Evolutionary conservation across 2,113 vertebrate species (phyloP).

Genomic region (Orientallactaga bullata): DNA sequence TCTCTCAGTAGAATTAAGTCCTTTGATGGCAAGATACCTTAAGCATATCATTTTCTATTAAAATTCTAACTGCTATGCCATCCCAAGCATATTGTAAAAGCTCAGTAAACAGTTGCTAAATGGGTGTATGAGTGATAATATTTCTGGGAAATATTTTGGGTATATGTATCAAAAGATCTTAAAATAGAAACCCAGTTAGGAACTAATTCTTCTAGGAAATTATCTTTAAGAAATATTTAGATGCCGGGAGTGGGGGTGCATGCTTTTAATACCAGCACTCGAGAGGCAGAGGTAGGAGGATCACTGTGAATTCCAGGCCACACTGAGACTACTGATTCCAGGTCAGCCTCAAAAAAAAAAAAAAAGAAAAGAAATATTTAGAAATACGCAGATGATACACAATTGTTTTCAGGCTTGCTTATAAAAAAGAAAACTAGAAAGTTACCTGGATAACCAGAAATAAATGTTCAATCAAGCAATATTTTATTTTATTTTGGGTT

Average conservation of each 20-base stretch:
- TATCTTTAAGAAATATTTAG: constrained; percentile 14
- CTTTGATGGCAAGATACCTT: neutral
- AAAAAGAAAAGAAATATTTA: neutral
- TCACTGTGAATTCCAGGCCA: no score
- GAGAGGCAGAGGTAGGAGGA: no score
- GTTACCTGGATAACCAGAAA: constrained; percentile 32
- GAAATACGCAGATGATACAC: neutral
- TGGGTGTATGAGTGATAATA: neutral
- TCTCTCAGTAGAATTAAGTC: neutral
- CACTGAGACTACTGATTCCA: no score
- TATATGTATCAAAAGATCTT: constrained; percentile 16
- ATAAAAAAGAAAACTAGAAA: constrained; percentile 37
- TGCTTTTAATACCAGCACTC: no score
- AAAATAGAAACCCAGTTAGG: constrained; percentile 23
- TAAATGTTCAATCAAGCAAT: no score
- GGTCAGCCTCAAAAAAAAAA: no score
- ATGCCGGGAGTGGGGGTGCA: no score
- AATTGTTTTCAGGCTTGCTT: constrained; percentile 34
- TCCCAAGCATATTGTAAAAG: neutral
- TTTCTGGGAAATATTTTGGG: neutral
- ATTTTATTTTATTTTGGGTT: no score
- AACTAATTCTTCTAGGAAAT: constrained; percentile 48
- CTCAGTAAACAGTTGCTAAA: neutral
- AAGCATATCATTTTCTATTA: neutral
- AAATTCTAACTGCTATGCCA: neutral